Evolutionary conservation across 2,888 invertebrate species (phyloP).

Genomic region (Phyllotreta striolata): DNA sequence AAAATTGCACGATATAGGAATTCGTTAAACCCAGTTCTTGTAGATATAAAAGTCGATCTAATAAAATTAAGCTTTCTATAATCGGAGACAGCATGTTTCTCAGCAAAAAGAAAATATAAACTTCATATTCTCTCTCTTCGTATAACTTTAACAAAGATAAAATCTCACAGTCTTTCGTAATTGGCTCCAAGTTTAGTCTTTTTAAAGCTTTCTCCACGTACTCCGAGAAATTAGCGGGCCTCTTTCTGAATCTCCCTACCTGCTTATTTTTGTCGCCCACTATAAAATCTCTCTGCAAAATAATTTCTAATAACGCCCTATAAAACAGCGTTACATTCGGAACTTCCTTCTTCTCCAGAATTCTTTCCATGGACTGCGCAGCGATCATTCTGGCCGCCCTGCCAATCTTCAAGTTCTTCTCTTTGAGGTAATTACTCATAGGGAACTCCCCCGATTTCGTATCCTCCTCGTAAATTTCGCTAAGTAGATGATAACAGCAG

Average conservation of each 20-base stretch:
- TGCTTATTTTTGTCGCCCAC: conserved; percentile 60
- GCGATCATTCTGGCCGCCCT: conserved; percentile 87
- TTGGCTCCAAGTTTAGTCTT: conserved; percentile 67
- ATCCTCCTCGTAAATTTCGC: conserved; percentile 63
- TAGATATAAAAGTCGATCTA: conserved; percentile 83
- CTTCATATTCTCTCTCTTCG: conserved; percentile 64
- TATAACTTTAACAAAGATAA: conserved; percentile 58
- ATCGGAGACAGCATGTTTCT: conserved; percentile 80
- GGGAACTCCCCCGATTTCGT: conserved; percentile 67
- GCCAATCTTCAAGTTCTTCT: conserved; percentile 66
- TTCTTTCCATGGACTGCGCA: conserved; percentile 82
- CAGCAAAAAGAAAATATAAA: conserved; percentile 80
- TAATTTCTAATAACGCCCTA: conserved; percentile 77
- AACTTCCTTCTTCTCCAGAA: conserved; percentile 64
- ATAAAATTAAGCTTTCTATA: conserved; percentile 80
- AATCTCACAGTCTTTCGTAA: conserved; percentile 62
- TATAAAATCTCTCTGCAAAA: conserved; percentile 62
- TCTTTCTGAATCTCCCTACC: conserved; percentile 64
- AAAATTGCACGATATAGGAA: conserved; percentile 76
- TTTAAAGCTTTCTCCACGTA: conserved; percentile 75
- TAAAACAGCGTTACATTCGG: conserved; percentile 76
- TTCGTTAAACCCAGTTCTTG: conserved; percentile 68
- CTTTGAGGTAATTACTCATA: conserved; percentile 68
- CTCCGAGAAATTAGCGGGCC: conserved; percentile 70
- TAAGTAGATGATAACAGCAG: conserved; percentile 88